Evolutionary conservation across 2,113 vertebrate species (phyloP), one percentile per base, ranked within the genome.

Genomic region (Baryphthengus martii): DNA sequence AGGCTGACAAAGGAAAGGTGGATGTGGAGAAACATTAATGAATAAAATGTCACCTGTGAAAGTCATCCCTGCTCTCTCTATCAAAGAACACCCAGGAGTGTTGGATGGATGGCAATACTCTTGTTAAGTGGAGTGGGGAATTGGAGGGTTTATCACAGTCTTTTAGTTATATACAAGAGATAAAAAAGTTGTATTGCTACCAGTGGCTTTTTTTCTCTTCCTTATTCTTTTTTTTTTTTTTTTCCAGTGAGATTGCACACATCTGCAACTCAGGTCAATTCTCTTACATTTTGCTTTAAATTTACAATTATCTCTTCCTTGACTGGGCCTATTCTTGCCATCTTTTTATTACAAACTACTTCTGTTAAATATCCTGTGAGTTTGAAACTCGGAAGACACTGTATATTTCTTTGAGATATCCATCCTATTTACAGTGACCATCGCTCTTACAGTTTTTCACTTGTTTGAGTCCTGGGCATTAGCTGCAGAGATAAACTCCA

Each of bases 1-100:
- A 59, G 71, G 3, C n/a, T 85, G 62, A 50, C 77, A 82, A 90
- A 96, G n/a, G 77, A 37, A 59, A 85, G n/a, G 73, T 25, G 77
- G 55, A 71, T 65, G 84, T 74, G 55, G 70, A 71, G 59, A 63
- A 90, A 55, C 29, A 7, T 18, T 87, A 79, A 78, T 65, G 94
- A 85, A 47, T 77, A 9, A 93, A 87, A 89, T 73, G 74, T 58
- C 80, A 86, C 79, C 66, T 53, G 1, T 45, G 70, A 13, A 80
- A 90, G 74, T 47, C 62, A 10, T 42, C 61, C 6, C 35, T 72
- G 77, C 79, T 74, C 25, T 7, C 47, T 24, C 45, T 11, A 68
- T 40, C 61, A 59, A 21, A 80, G 84, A 58, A 8, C 20, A 44
- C 72, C 3, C 42, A 13, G 70, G 71, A 39, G 81, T 14, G 28